Conservation (phyloP, 2,888 invertebrate species). For the Barypeithes pellucidus region DNA sequence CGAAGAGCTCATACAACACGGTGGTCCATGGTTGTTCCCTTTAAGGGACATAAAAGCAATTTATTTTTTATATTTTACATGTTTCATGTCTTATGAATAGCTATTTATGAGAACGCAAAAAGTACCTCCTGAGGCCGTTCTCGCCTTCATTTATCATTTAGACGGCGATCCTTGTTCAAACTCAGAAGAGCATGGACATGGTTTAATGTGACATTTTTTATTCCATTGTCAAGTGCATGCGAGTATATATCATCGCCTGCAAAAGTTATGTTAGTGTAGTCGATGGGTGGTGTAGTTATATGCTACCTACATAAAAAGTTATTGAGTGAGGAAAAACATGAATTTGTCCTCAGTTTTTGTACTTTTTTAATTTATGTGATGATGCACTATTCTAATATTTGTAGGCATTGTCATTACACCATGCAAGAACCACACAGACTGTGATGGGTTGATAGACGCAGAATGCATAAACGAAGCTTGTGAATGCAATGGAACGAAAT, state of each 20-base stretch:
- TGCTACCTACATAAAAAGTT: too few species aligned
- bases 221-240: neutral
- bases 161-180: neutral
- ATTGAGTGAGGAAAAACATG: too few species aligned
- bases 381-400: neutral
- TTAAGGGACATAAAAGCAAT: conserved; percentile 40
- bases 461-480: conserved; percentile 58
- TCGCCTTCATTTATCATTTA: conserved; percentile 2
- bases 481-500: conserved; percentile 55
- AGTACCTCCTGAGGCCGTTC: neutral
- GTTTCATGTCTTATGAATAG: conserved; percentile 25
- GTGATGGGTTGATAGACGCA: conserved; percentile 51
- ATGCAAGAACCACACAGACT: conserved; percentile 57
- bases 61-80: conserved; percentile 31
- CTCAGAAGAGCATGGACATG: neutral
- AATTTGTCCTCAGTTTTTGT: too few species aligned
- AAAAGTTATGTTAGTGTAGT: neutral
- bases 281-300: too few species aligned
- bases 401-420: conserved; percentile 39
- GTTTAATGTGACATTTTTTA: conserved; percentile 12
- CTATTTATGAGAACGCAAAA: conserved; percentile 27
- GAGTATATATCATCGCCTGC: neutral
- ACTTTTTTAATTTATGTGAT: too few species aligned
- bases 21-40: conserved; percentile 17
- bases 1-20: conserved; percentile 30